A percentile compares a stretch with the other conserved stretches of the same genome.
phyloP scores from a whole-genome alignment of 2,113 vertebrate species.

The Neogale vison region DNA sequence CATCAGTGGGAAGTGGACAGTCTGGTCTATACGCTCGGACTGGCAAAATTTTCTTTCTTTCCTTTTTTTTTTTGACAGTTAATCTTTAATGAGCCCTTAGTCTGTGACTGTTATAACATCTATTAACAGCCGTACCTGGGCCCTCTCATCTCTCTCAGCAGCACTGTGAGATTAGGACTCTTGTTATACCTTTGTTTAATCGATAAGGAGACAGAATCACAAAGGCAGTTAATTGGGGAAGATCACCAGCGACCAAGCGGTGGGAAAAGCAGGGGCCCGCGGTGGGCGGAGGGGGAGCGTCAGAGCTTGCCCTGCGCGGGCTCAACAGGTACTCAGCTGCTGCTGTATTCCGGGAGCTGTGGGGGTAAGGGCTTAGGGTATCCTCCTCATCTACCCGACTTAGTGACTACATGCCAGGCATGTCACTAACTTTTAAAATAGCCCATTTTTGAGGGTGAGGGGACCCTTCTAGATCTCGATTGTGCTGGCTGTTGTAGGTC shows the following conservation, averaged over 20 bases:
- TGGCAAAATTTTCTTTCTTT: background rate
- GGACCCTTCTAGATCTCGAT: background rate
- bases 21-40: background rate
- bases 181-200: background rate
- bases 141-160: background rate
- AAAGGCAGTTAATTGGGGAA: background rate
- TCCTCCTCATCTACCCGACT: background rate
- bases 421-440: background rate
- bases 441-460: background rate
- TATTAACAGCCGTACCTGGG: background rate
- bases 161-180: background rate
- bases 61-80: background rate
- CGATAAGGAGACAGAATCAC: background rate
- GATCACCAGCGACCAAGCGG: background rate
- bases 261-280: background rate
- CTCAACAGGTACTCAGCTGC: background rate
- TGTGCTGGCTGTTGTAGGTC: background rate
- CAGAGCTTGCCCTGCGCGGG: background rate
- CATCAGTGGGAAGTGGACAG: background rate
- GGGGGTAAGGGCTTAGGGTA: background rate
- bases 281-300: background rate
- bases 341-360: background rate
- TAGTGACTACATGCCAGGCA: background rate
- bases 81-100: conserved; percentile 19
- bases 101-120: background rate